These are phyloP conservation scores for Nixonia krombeini DNA, from an alignment of 1,140 invertebrate genomes.

Conservation along the genomic window DNA sequence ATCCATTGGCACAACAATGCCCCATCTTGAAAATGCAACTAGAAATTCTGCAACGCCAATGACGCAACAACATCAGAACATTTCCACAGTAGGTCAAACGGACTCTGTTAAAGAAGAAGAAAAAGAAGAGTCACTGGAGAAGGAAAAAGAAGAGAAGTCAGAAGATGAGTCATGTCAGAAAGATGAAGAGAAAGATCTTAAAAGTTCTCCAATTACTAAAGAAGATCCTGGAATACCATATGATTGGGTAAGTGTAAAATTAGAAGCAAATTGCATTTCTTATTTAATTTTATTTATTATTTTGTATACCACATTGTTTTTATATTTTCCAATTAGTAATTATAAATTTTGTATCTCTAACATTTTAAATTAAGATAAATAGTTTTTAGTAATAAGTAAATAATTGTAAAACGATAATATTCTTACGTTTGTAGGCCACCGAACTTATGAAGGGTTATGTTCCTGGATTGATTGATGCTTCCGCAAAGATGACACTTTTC, in stretches of 20 bases:
- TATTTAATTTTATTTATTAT: no score
- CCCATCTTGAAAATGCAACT: not conserved
- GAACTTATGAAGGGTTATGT: constrained; percentile 90
- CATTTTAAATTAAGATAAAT: no score
- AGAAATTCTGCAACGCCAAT: no score
- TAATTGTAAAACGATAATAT: no score
- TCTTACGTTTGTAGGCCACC: constrained; percentile 76
- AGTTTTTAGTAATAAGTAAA: no score
- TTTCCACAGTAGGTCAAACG: no score
- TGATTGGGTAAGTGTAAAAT: constrained; percentile 77
- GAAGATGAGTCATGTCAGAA: constrained; percentile 64
- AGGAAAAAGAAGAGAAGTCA: constrained; percentile 73
- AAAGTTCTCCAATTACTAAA: constrained; percentile 71
- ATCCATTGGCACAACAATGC: not conserved
- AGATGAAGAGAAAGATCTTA: constrained; percentile 68
- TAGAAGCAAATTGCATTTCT: no score
- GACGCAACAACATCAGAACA: no score
- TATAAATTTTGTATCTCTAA: no score
- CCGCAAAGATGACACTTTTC: constrained; percentile 95
- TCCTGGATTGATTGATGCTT: constrained; percentile 91
- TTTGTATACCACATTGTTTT: no score
- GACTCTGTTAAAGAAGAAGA: constrained; percentile 57
- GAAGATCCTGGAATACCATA: constrained; percentile 86
- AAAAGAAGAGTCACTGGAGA: constrained; percentile 67
- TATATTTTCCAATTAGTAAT: no score